These are phyloP conservation scores for Strix aluco DNA, from an alignment of 2,113 vertebrate genomes.

Conservation along the genomic window DNA sequence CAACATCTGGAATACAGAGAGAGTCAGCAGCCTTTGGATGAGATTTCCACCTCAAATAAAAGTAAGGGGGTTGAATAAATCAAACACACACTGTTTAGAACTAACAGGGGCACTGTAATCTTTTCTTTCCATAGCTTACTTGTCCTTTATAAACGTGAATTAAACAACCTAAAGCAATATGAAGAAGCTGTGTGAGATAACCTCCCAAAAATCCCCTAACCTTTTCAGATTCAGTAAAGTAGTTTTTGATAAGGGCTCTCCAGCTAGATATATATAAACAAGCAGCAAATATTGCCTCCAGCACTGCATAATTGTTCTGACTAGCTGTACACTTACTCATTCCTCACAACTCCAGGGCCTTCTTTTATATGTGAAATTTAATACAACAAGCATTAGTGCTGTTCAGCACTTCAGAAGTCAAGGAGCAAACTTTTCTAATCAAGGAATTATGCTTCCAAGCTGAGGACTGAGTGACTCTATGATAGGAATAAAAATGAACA, in stretches of 20 bases:
- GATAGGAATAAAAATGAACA: not conserved
- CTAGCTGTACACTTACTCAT: not conserved
- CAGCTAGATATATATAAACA: slow-evolving; percentile 46
- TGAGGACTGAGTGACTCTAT: not conserved
- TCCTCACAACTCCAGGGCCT: not conserved
- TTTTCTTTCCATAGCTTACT: slow-evolving; percentile 32
- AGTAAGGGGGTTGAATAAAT: slow-evolving; percentile 62
- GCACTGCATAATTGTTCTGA: slow-evolving; percentile 40
- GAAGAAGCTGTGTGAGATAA: slow-evolving; percentile 56
- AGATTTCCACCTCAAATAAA: slow-evolving; percentile 62
- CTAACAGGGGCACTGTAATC: not conserved
- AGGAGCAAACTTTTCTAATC: slow-evolving; percentile 16
- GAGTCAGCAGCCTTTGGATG: slow-evolving; percentile 34
- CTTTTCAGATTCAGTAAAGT: slow-evolving; percentile 53
- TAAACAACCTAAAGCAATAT: slow-evolving; percentile 38
- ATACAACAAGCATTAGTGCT: not conserved
- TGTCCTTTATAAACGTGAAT: slow-evolving; percentile 37
- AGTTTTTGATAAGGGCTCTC: slow-evolving; percentile 50
- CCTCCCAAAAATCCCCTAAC: slow-evolving; percentile 29
- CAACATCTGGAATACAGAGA: slow-evolving; percentile 62
- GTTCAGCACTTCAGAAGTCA: not conserved
- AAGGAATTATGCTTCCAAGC: slow-evolving; percentile 5
- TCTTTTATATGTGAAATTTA: slow-evolving; percentile 38
- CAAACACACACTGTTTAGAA: slow-evolving; percentile 35
- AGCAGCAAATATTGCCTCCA: slow-evolving; percentile 31